Evolutionary conservation across 2,113 vertebrate genomes (phyloP).

Genomic region (Cryptotis parvus): DNA sequence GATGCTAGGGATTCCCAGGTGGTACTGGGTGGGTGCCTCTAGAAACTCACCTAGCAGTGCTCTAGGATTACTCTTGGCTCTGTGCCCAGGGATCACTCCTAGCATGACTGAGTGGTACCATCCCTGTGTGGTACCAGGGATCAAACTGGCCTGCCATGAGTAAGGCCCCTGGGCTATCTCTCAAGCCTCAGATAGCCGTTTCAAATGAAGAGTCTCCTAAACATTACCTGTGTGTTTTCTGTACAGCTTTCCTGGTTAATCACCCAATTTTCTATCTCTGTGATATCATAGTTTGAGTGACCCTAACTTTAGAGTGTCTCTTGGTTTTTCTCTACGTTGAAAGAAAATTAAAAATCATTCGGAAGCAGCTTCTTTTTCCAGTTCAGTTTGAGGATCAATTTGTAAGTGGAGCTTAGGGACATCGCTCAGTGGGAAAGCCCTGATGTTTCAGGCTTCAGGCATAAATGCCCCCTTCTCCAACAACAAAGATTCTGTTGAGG

Average conservation of each 20-base stretch:
- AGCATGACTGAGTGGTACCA: no score
- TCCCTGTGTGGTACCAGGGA: no score
- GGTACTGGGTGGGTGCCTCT: no score
- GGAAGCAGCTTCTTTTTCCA: constrained; percentile 29
- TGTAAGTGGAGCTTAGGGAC: not conserved
- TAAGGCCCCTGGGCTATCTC: no score
- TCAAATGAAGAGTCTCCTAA: not conserved
- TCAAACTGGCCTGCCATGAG: no score
- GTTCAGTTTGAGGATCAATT: not conserved
- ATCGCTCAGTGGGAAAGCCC: no score
- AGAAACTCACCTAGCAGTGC: no score
- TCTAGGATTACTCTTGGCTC: no score
- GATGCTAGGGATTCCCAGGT: no score
- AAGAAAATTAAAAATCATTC: not conserved
- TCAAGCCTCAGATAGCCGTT: not conserved
- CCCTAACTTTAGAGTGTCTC: not conserved
- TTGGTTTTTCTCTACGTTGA: not conserved
- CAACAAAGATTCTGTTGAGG: not conserved
- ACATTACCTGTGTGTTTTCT: not conserved
- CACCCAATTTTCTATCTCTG: not conserved
- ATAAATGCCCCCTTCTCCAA: no score
- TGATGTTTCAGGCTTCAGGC: no score
- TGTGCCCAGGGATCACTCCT: no score
- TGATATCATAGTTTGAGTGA: not conserved
- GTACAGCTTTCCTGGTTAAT: not conserved